These are phyloP conservation scores for Apostichopus californicus DNA, from an alignment of 35 echinoderm and acorn worm species.

Conservation along the genomic window DNA sequence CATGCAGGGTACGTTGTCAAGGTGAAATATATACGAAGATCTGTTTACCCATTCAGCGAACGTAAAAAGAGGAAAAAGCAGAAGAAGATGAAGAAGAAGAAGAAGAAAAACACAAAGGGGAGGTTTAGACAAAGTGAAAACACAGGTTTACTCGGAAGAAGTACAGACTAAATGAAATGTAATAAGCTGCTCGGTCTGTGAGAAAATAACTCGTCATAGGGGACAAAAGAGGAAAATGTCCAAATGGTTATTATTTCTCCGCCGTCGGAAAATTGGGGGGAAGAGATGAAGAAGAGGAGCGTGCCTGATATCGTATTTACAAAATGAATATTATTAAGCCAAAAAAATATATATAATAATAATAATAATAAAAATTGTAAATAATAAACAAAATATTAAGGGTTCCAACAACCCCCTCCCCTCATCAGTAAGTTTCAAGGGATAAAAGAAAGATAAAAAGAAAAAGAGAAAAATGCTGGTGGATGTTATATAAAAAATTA, in stretches of 20 bases:
- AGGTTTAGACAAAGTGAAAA: not conserved
- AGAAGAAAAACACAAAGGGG: not conserved
- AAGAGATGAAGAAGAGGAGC: not conserved
- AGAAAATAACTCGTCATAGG: not conserved
- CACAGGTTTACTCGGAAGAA: not conserved
- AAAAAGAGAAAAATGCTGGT: too few species aligned
- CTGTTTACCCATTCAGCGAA: not conserved
- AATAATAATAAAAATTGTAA: too few species aligned
- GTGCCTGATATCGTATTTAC: not conserved
- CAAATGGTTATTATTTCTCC: not conserved
- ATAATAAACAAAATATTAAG: too few species aligned
- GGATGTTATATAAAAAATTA: too few species aligned
- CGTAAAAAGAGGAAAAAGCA: not conserved
- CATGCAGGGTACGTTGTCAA: not conserved
- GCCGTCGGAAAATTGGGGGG: not conserved
- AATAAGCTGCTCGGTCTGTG: slow-evolving; percentile 6
- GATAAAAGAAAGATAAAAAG: too few species aligned
- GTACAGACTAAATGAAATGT: not conserved
- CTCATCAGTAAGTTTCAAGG: too few species aligned
- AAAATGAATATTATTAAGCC: not conserved
- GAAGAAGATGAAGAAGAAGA: not conserved
- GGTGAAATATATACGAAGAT: not conserved
- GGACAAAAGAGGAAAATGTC: not conserved
- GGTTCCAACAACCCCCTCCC: too few species aligned
- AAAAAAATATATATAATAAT: not conserved